Evolutionary conservation across 1,140 invertebrate genomes (phyloP).

Genomic region (Eubasilissa regina): DNA sequence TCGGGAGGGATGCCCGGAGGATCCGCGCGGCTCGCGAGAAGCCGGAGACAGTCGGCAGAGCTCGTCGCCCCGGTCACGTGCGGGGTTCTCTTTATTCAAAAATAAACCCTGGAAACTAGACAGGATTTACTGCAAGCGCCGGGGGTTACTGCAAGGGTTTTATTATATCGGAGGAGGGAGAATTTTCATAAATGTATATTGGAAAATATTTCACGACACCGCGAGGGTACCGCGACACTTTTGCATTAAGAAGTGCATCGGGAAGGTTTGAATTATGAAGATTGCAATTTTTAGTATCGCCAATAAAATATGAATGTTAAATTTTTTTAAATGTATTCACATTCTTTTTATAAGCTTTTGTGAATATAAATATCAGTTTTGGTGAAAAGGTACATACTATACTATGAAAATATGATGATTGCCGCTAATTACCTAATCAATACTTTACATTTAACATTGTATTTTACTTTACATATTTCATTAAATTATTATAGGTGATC

Average conservation of each 20-base stretch:
- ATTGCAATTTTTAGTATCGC: not conserved
- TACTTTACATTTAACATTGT: too few species aligned
- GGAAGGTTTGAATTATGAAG: conserved; percentile 29
- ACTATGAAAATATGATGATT: too few species aligned
- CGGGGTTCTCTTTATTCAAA: conserved; percentile 34
- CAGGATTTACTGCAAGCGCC: conserved; percentile 24
- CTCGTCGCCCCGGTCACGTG: conserved; percentile 41
- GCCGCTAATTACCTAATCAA: too few species aligned
- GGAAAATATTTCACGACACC: conserved; percentile 36
- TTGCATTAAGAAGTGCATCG: conserved; percentile 26
- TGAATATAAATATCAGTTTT: too few species aligned
- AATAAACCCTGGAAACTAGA: conserved; percentile 27
- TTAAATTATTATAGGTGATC: too few species aligned
- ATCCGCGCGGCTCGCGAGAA: not conserved
- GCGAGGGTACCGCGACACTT: conserved; percentile 33
- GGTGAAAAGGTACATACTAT: too few species aligned
- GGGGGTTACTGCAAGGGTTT: conserved; percentile 12
- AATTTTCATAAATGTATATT: conserved; percentile 37
- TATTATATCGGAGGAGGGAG: conserved; percentile 34
- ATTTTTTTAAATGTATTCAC: too few species aligned
- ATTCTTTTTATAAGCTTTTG: too few species aligned
- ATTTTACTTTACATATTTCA: too few species aligned
- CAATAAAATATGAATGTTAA: too few species aligned
- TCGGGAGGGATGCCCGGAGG: conserved; percentile 1
- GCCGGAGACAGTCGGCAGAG: conserved; percentile 11